These are phyloP conservation scores for Aphis craccivora DNA, from an alignment of 1,140 invertebrate genomes.

Conservation along the genomic window DNA sequence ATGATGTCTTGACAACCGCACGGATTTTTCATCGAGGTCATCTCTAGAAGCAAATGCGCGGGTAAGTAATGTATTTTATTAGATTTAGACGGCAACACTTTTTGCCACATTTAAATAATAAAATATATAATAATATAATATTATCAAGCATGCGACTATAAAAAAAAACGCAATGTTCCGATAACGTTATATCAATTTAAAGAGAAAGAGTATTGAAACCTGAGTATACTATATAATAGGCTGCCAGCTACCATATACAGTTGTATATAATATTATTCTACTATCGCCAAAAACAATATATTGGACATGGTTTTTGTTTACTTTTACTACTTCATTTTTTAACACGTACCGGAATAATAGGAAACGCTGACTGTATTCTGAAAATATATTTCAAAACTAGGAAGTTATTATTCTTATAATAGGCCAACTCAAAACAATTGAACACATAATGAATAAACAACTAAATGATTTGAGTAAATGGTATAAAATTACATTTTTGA, in stretches of 20 bases:
- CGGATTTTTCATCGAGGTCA: background rate
- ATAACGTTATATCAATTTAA: background rate
- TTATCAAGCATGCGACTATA: background rate
- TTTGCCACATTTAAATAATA: background rate
- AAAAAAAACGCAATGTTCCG: background rate
- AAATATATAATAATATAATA: background rate
- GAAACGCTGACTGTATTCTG: background rate
- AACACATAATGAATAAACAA: background rate
- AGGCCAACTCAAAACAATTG: background rate
- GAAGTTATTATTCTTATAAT: slow-evolving; percentile 5
- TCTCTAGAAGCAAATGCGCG: background rate
- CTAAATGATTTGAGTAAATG: background rate
- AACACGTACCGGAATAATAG: background rate
- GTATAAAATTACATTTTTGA: background rate
- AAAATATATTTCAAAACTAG: background rate
- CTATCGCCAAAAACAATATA: background rate
- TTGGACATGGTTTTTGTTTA: background rate
- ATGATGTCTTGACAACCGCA: background rate
- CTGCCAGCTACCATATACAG: background rate
- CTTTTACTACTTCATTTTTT: background rate
- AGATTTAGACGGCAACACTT: background rate
- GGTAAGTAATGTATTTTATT: background rate
- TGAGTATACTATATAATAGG: background rate
- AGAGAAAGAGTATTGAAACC: background rate
- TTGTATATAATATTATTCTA: background rate